phyloP scores from a whole-genome alignment of 2,888 invertebrate species.

The Troilus luridus region DNA sequence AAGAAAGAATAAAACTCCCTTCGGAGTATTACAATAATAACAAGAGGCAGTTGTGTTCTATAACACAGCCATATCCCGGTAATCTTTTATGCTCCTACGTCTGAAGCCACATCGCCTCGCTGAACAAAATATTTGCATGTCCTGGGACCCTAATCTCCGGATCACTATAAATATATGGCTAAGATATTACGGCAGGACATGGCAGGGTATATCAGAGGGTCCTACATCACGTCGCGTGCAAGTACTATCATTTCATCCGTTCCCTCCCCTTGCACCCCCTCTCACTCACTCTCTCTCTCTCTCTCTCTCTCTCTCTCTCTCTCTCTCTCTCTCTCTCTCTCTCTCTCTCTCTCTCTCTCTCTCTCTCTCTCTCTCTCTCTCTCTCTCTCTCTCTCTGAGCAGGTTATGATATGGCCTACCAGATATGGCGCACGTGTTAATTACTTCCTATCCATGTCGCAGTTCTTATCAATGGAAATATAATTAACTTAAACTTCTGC shows the following conservation, averaged over 20 bases:
- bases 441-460: not conserved
- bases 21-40: not conserved
- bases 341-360: not conserved
- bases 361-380: not conserved
- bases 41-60: not conserved
- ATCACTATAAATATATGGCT: conserved; percentile 40
- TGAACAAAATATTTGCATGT: conserved; percentile 44
- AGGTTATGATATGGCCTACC: not conserved
- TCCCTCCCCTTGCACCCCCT: not conserved
- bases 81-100: not conserved
- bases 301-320: not conserved
- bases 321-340: not conserved
- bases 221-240: conserved; percentile 27
- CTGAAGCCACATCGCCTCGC: not conserved
- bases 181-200: conserved; percentile 36
- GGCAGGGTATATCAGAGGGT: conserved; percentile 2
- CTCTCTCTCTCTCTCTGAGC: too few species aligned
- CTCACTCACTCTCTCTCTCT: not conserved
- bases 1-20: not conserved
- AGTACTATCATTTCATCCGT: not conserved
- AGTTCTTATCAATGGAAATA: conserved; percentile 10
- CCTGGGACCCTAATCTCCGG: conserved; percentile 20
- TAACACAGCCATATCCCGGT: not conserved
- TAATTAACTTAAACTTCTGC: not conserved
- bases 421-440: conserved; percentile 20